Evolutionary conservation across 37 sponge, comb jelly and placozoan genomes (phyloP).

Genomic region (Halichondria panicea): DNA sequence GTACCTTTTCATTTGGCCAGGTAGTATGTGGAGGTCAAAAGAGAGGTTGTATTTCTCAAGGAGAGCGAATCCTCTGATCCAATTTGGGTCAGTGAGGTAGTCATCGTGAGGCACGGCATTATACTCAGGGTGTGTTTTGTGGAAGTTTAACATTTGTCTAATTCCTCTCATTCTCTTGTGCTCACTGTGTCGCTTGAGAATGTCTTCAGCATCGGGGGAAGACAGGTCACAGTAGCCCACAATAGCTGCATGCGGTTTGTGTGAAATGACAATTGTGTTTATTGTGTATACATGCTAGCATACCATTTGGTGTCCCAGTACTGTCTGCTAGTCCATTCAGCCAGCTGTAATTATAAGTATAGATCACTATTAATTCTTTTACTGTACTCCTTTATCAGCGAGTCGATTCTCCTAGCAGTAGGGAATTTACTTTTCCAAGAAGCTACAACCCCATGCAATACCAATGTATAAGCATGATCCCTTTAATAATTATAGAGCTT

Average conservation of each 20-base stretch:
- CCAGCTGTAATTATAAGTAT: constrained; percentile 36
- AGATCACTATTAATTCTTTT: no score
- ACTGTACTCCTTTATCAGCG: no score
- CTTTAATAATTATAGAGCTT: no score
- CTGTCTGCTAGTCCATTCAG: constrained; percentile 51
- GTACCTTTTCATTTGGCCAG: constrained; percentile 61
- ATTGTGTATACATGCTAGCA: no score
- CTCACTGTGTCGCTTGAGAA: constrained; percentile 63
- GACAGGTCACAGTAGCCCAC: constrained; percentile 53
- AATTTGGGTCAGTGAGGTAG: constrained; percentile 68
- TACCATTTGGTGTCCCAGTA: constrained; percentile 43
- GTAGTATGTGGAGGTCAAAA: constrained; percentile 79
- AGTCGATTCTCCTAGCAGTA: no score
- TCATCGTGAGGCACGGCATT: constrained; percentile 61
- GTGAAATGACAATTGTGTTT: no score
- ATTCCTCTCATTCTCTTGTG: constrained; percentile 69
- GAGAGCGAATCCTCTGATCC: constrained; percentile 76
- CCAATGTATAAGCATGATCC: no score
- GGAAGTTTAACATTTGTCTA: constrained; percentile 81
- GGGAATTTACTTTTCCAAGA: no score
- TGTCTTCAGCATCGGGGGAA: constrained; percentile 31
- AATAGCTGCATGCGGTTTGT: constrained; percentile 23
- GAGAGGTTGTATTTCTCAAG: constrained; percentile 75
- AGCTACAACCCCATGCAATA: no score
- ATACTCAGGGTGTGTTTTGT: constrained; percentile 53